phyloP scores from a whole-genome alignment of 1,140 invertebrate genomes.

The Orchesella cincta region DNA sequence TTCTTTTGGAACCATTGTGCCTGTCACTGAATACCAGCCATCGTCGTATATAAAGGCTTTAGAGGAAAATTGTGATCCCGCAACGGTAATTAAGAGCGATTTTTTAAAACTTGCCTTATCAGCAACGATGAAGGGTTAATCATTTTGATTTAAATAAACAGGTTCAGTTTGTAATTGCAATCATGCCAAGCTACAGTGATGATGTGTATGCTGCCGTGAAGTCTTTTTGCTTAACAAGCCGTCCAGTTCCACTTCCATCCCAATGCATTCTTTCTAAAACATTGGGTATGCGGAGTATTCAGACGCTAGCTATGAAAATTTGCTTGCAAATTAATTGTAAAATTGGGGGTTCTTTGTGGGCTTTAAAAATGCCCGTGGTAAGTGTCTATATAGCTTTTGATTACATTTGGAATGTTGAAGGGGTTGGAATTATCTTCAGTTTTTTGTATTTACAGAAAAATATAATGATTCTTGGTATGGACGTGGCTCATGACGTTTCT shows the following conservation, averaged over 20 bases:
- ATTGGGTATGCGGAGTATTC: slow-evolving; percentile 68
- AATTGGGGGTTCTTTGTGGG: slow-evolving; percentile 88
- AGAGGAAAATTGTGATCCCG: neutral
- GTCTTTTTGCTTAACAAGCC: slow-evolving; percentile 76
- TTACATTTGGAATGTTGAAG: neutral
- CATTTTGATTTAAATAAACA: slow-evolving; percentile 29
- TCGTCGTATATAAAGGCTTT: neutral
- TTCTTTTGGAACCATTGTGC: neutral
- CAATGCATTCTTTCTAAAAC: slow-evolving; percentile 70
- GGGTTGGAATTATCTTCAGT: neutral
- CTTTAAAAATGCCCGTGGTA: slow-evolving; percentile 75
- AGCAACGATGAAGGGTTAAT: no score
- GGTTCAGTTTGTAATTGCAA: slow-evolving; percentile 72
- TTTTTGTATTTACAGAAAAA: slow-evolving; percentile 54
- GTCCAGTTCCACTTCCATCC: slow-evolving; percentile 74
- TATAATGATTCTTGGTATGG: slow-evolving; percentile 88
- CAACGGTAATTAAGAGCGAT: neutral
- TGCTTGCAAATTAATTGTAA: slow-evolving; percentile 93
- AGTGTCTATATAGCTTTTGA: slow-evolving; percentile 45
- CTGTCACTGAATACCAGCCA: neutral
- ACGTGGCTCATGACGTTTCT: slow-evolving; percentile 75
- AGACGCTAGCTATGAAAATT: slow-evolving; percentile 82
- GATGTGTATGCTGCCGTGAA: slow-evolving; percentile 89
- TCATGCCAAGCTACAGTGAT: slow-evolving; percentile 77
- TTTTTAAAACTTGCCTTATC: no score